Percentiles rank a stretch among this genome's conserved stretches.
These are phyloP conservation scores for Potamarius usumacintae DNA, from an alignment of 2,113 vertebrate species.

Conservation along the genomic window DNA sequence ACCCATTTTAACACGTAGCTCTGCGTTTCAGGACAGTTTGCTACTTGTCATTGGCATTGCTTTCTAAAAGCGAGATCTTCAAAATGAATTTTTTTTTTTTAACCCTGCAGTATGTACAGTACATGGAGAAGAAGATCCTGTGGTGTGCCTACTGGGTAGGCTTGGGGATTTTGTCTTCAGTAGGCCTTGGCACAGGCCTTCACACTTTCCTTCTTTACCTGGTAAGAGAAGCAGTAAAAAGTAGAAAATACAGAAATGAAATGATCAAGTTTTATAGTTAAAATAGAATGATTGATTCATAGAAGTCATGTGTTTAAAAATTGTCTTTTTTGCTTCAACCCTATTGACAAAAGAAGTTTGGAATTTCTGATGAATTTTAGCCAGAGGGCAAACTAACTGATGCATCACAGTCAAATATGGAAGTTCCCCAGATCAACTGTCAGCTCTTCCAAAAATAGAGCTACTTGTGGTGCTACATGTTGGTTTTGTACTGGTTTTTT, in stretches of 20 bases:
- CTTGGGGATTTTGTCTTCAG: conserved; percentile 94
- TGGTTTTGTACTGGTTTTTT: background rate
- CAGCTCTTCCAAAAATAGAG: conserved; percentile 36
- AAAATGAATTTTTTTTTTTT: background rate
- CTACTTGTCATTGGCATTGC: background rate
- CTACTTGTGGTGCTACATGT: background rate
- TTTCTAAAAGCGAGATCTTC: background rate
- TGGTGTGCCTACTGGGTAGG: conserved; percentile 99
- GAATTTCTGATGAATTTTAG: background rate
- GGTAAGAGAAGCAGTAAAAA: conserved; percentile 71
- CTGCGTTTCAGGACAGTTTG: background rate
- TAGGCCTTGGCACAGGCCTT: conserved; percentile 94
- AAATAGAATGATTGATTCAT: too few relatives aligned
- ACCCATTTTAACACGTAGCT: background rate
- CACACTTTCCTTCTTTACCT: conserved; percentile 97
- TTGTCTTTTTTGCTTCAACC: background rate
- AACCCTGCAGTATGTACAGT: conserved; percentile 82
- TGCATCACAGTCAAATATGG: conserved; percentile 27
- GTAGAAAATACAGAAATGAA: background rate
- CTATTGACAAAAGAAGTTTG: background rate
- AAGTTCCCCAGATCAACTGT: conserved; percentile 29
- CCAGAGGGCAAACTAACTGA: conserved; percentile 8
- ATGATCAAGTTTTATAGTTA: too few relatives aligned
- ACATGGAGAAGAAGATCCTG: conserved; percentile 88
- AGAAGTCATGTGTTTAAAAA: too few relatives aligned